These are phyloP conservation scores for Aphelenchoides fujianensis DNA, from an alignment of 1,140 invertebrate genomes.

Conservation along the genomic window DNA sequence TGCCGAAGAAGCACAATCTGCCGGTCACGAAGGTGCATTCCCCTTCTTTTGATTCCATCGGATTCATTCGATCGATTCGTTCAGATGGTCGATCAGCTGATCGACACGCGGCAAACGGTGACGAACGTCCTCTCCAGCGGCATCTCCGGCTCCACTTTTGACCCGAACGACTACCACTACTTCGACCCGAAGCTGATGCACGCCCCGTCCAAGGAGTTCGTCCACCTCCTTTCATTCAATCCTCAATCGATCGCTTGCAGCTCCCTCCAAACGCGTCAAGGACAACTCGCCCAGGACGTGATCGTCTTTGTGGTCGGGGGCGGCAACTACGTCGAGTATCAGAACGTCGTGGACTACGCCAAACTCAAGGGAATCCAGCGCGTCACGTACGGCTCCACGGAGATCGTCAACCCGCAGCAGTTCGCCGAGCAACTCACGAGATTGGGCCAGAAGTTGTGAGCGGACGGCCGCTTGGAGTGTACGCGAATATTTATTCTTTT, in stretches of 20 bases:
- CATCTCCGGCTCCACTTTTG: slow-evolving; percentile 69
- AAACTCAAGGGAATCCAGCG: slow-evolving; percentile 73
- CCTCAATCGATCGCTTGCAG: slow-evolving; percentile 29
- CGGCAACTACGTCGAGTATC: slow-evolving; percentile 98
- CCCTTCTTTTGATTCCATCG: background rate
- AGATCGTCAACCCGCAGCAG: slow-evolving; percentile 83
- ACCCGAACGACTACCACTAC: slow-evolving; percentile 82
- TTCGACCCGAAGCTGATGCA: slow-evolving; percentile 86
- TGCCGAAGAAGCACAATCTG: slow-evolving; percentile 92
- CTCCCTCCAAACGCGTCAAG: slow-evolving; percentile 31
- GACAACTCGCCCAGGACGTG: slow-evolving; percentile 54
- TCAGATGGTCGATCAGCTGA: slow-evolving; percentile 80
- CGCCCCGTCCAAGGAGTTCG: slow-evolving; percentile 67
- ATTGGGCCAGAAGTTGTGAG: slow-evolving; percentile 22
- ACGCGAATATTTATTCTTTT: too few species aligned
- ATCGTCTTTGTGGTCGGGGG: slow-evolving; percentile 94
- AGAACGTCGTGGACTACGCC: slow-evolving; percentile 91
- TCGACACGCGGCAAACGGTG: slow-evolving; percentile 70
- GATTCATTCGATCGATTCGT: slow-evolving; percentile 31
- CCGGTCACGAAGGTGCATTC: slow-evolving; percentile 73
- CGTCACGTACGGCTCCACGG: slow-evolving; percentile 90
- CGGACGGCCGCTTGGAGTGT: background rate
- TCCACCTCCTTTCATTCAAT: slow-evolving; percentile 1
- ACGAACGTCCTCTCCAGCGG: slow-evolving; percentile 26
- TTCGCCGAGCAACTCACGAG: slow-evolving; percentile 79